A percentile compares a stretch with the other conserved stretches of the same genome.
Evolutionary conservation across 2,888 invertebrate genomes (phyloP).

Genomic region (Tetropium fuscum): DNA sequence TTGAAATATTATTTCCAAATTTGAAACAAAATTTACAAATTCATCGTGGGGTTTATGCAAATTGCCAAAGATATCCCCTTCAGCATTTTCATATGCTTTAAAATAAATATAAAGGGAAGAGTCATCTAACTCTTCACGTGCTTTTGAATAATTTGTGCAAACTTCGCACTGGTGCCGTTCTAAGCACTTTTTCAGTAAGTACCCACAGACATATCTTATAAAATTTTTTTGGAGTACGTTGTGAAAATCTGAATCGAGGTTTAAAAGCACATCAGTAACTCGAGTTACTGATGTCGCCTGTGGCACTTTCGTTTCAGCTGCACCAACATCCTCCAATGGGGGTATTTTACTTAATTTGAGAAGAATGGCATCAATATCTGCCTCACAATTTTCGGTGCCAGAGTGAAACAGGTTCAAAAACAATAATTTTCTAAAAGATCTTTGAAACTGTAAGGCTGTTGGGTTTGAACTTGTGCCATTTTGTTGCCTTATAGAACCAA

Average conservation of each 20-base stretch:
- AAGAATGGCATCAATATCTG: constrained; percentile 5
- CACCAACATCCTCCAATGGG: neutral
- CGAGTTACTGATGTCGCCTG: constrained; percentile 2
- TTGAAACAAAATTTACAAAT: neutral
- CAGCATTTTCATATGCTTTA: constrained; percentile 3
- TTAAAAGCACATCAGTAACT: constrained; percentile 5
- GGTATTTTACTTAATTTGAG: constrained; percentile 6
- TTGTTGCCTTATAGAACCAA: neutral
- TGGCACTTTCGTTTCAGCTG: constrained; percentile 2
- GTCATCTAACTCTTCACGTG: constrained; percentile 2
- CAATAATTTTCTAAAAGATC: neutral
- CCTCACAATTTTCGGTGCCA: neutral
- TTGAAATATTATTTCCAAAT: constrained; percentile 1
- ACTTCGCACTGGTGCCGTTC: neutral
- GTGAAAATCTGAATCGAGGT: constrained; percentile 4
- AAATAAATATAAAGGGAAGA: constrained; percentile 2
- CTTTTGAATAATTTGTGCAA: neutral
- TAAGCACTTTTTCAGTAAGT: neutral
- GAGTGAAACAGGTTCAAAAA: constrained; percentile 2
- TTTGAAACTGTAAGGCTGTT: constrained; percentile 6
- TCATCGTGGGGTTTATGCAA: neutral
- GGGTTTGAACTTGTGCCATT: neutral
- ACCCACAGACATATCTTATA: constrained; percentile 7
- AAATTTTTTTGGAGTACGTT: constrained; percentile 7
- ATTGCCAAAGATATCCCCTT: neutral